phyloP scores from a whole-genome alignment of 2,888 invertebrate species.

The Ectobius pallidus region DNA sequence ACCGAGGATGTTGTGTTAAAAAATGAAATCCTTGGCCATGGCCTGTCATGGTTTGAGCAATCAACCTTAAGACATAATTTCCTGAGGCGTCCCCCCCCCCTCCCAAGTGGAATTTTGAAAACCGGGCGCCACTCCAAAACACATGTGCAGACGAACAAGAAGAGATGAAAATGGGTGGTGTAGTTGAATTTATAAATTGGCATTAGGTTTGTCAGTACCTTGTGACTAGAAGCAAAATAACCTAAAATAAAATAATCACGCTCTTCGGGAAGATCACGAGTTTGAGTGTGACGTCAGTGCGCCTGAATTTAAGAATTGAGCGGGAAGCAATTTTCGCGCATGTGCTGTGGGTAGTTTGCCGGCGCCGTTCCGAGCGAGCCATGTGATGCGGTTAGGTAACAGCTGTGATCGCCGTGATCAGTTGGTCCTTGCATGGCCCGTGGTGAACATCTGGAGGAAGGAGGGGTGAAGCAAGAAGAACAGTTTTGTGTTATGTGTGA shows the following conservation, averaged over 20 bases:
- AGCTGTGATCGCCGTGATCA: background rate
- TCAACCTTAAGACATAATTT: too few species aligned
- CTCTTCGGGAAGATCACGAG: too few species aligned
- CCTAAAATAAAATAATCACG: background rate
- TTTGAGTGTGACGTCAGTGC: background rate
- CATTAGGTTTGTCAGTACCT: background rate
- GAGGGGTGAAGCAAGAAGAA: background rate
- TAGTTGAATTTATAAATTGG: background rate
- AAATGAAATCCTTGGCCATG: too few species aligned
- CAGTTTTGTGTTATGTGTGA: slow-evolving; percentile 8
- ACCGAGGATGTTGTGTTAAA: too few species aligned
- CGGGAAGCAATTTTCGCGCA: slow-evolving; percentile 8
- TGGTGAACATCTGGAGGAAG: background rate
- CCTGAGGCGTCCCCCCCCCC: too few species aligned
- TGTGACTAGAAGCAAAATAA: background rate
- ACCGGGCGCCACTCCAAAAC: too few species aligned
- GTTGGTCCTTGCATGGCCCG: slow-evolving; percentile 17
- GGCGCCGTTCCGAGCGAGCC: background rate
- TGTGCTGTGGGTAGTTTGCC: background rate
- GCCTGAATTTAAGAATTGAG: slow-evolving; percentile 11
- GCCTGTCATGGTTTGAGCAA: too few species aligned
- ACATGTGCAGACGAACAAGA: too few species aligned
- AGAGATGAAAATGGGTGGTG: background rate
- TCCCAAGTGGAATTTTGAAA: too few species aligned
- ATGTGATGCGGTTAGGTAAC: slow-evolving; percentile 21